A percentile compares a stretch with the other conserved stretches of the same genome.
These are phyloP conservation scores for Lepidocyrtinus sp. DNA, from an alignment of 2,888 invertebrate species.

Conservation along the genomic window DNA sequence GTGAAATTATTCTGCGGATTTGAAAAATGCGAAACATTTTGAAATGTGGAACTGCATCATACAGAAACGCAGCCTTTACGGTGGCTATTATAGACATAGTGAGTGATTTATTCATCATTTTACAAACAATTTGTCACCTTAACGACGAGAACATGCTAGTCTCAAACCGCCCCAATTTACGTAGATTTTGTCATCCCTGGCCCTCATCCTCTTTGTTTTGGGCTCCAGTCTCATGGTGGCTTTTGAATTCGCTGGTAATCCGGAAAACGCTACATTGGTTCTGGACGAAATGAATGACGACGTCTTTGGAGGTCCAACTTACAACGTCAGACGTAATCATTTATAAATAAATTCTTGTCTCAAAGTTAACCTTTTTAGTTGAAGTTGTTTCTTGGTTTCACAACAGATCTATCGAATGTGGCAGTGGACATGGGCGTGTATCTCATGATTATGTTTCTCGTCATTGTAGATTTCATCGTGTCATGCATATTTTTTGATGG, in stretches of 20 bases:
- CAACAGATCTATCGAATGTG: constrained; percentile 42
- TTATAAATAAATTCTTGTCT: background rate
- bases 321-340: no score
- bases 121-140: constrained; percentile 7
- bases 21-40: constrained; percentile 17
- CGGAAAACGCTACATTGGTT: constrained; percentile 47
- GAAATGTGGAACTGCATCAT: constrained; percentile 47
- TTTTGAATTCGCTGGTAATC: constrained; percentile 54
- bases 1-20: no score
- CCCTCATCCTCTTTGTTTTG: constrained; percentile 57
- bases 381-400: background rate
- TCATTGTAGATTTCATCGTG: constrained; percentile 58
- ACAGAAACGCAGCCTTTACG: constrained; percentile 44
- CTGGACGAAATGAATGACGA: constrained; percentile 59
- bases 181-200: constrained; percentile 47
- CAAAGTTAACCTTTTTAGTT: background rate
- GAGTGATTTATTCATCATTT: constrained; percentile 21
- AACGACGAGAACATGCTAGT: no score
- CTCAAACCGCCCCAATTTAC: background rate
- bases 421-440: constrained; percentile 64
- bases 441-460: constrained; percentile 59
- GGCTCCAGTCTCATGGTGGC: constrained; percentile 60
- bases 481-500: constrained; percentile 63
- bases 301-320: constrained; percentile 49
- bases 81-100: constrained; percentile 54